Conservation (phyloP, 2,113 vertebrate species). For the Condylura cristata region DNA sequence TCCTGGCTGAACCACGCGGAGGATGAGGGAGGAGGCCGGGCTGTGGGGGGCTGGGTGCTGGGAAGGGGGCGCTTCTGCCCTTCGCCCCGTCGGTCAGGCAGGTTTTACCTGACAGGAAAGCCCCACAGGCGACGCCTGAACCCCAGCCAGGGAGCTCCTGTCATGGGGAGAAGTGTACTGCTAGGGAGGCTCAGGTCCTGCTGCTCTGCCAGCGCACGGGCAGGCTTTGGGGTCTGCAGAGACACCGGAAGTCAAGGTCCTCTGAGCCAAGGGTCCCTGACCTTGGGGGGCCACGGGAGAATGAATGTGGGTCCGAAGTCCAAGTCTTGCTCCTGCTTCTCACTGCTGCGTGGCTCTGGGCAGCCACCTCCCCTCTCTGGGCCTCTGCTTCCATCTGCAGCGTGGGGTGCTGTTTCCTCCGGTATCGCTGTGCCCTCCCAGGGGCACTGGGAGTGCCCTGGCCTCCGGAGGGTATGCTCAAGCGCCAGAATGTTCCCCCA, state of each 20-base stretch:
- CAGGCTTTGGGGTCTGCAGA: not conserved
- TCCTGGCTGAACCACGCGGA: not conserved
- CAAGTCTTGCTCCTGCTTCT: accelerated
- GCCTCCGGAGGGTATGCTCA: not conserved
- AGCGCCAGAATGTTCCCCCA: not conserved
- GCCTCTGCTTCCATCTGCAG: not conserved
- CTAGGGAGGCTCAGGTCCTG: too few relatives aligned
- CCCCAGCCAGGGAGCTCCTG: too few relatives aligned
- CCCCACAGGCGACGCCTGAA: too few relatives aligned
- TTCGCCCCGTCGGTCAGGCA: too few relatives aligned
- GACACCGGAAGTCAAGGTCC: not conserved
- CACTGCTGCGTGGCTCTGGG: not conserved
- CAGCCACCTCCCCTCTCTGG: not conserved
- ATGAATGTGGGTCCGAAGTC: too few relatives aligned
- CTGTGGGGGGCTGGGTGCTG: not conserved
- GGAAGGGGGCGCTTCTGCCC: too few relatives aligned
- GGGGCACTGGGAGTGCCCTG: not conserved
- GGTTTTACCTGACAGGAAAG: too few relatives aligned
- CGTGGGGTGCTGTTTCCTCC: not conserved
- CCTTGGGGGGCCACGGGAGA: not conserved
- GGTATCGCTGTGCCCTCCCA: too few relatives aligned
- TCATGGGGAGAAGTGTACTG: too few relatives aligned
- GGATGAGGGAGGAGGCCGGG: not conserved
- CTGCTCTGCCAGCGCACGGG: not conserved
- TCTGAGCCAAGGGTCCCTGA: accelerated